These are phyloP conservation scores for Smithornis capensis DNA, from an alignment of 2,113 vertebrate genomes.

Conservation along the genomic window DNA sequence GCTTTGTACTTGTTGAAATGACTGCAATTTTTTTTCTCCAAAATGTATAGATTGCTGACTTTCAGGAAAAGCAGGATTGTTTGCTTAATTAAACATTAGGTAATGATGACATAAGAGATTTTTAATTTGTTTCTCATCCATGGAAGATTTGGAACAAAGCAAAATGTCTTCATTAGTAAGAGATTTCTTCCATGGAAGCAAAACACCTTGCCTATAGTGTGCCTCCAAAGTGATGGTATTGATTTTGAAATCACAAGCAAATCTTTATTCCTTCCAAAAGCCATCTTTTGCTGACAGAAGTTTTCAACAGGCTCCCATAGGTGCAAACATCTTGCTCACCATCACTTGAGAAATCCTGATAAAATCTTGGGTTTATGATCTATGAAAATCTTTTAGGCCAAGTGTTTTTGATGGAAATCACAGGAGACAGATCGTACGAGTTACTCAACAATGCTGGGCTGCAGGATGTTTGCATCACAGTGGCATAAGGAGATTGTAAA, in stretches of 20 bases:
- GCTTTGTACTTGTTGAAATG: neutral
- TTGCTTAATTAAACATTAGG: neutral
- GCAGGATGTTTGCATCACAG: slow-evolving; percentile 8
- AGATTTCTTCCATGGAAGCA: neutral
- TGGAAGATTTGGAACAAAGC: neutral
- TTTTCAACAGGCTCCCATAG: neutral
- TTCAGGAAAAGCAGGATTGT: neutral
- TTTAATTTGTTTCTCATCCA: neutral
- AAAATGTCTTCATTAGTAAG: neutral
- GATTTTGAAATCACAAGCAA: slow-evolving; percentile 43
- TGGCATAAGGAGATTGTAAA: neutral
- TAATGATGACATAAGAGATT: neutral
- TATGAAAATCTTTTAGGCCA: slow-evolving; percentile 9
- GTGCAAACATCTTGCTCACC: neutral
- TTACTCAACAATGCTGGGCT: neutral
- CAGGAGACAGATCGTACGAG: neutral
- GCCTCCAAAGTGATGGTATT: neutral
- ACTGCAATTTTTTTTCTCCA: neutral
- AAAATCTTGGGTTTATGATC: slow-evolving; percentile 31
- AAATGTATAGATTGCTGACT: neutral
- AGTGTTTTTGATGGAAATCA: slow-evolving; percentile 41
- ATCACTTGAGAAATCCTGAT: neutral
- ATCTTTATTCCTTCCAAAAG: slow-evolving; percentile 25
- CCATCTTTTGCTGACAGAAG: neutral
- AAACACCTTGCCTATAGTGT: neutral